Evolutionary conservation across 1,140 invertebrate species (phyloP), one percentile per base, ranked within the genome.

Genomic region (Bactericera cockerelli): DNA sequence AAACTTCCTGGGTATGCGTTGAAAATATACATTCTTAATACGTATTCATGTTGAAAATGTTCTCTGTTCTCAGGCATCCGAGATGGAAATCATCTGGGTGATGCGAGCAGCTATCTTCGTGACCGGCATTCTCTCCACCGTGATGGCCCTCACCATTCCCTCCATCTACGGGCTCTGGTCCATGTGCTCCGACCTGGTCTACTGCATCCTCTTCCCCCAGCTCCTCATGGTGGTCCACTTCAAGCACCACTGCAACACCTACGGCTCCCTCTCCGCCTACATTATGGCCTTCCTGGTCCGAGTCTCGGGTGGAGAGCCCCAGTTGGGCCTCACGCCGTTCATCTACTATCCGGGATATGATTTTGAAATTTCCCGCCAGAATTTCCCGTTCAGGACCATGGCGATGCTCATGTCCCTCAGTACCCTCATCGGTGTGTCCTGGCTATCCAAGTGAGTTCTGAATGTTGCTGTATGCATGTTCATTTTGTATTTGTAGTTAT

Each of bases 81-180:
- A 95, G 72, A 88, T 87, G 79, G 94, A 98, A 77, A 94, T 98
- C 64, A 89, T 98, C 65, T 94, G 92, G 88, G 93, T 98, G 67
- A 98, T 99, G 94, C 78, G 93, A 65, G 79, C 83, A 0, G 83
- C 87, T 49, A 98, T 98, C 64, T 78, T 95, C 59, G 80, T 93
- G n/a, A 92, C 97, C 53, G 94, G 94, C 3, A 76, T 89, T 31
- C 71, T 98, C 56, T 87, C 93, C 39, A 96, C 93, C 4, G 79
- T 90, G 53, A 97, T 98, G 90, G 95, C 93, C 1, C 79, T 99
- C 55, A 92, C 88, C 38, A 95, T 98, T 65, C 86, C 90, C 60
- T 95, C 93, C 56, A 97, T 99, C 68, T 99, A 98, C 71, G 93
- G 90, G 2, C 76, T 99, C 14, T 98, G 94, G 94, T 89, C 87